These are phyloP conservation scores for Eurytoma adleriae DNA, from an alignment of 2,888 invertebrate species.

Conservation along the genomic window DNA sequence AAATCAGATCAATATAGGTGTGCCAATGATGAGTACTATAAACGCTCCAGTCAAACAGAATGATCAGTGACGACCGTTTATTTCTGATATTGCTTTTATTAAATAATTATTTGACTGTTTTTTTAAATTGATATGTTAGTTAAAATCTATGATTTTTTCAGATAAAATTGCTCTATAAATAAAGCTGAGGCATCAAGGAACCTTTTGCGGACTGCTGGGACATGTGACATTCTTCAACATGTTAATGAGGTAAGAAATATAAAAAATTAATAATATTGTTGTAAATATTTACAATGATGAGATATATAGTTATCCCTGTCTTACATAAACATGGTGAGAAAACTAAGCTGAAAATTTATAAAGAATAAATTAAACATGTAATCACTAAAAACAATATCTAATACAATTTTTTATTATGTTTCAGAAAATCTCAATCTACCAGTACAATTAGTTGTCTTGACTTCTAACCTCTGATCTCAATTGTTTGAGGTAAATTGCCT, in stretches of 20 bases:
- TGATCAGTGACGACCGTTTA: slow-evolving; percentile 64
- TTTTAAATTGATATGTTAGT: background rate
- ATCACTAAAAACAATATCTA: background rate
- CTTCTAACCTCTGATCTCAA: background rate
- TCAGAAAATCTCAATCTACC: slow-evolving; percentile 5
- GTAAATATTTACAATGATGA: slow-evolving; percentile 61
- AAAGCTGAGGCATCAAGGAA: background rate
- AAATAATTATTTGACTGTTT: background rate
- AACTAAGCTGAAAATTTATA: slow-evolving; percentile 62
- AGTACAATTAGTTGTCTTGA: background rate
- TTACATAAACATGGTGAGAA: slow-evolving; percentile 68
- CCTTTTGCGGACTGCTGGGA: too few species aligned
- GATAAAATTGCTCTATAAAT: background rate
- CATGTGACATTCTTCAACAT: background rate
- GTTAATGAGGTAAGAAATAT: background rate
- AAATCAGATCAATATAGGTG: background rate
- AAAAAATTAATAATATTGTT: background rate
- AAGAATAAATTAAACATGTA: slow-evolving; percentile 3
- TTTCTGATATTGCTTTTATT: slow-evolving; percentile 56
- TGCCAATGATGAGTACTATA: slow-evolving; percentile 64
- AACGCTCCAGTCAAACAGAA: slow-evolving; percentile 69
- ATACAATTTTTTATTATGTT: slow-evolving; percentile 12
- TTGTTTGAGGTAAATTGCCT: background rate
- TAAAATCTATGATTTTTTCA: background rate
- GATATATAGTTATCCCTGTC: slow-evolving; percentile 72